These are phyloP conservation scores for Acanthurus lineatus DNA, from an alignment of 2,797 vertebrate species.

Conservation along the genomic window DNA sequence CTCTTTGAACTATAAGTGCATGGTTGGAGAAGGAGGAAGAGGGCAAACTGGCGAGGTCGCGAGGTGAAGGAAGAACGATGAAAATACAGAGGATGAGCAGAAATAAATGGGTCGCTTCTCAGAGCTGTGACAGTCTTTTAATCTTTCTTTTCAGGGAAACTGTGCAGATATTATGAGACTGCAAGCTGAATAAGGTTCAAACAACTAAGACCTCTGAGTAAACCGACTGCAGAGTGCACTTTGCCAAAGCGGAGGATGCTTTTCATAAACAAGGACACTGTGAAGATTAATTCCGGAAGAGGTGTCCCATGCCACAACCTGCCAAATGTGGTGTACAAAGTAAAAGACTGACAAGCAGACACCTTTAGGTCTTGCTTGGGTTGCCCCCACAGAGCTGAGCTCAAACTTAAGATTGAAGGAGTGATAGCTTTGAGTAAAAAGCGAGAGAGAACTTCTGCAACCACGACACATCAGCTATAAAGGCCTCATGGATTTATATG, in stretches of 20 bases:
- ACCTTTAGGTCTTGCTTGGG: slow-evolving; percentile 58
- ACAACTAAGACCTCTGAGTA: slow-evolving; percentile 30
- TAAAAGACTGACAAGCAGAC: slow-evolving; percentile 68
- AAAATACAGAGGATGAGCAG: slow-evolving; percentile 15
- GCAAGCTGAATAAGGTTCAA: slow-evolving; percentile 48
- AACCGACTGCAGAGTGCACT: slow-evolving; percentile 30
- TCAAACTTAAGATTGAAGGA: slow-evolving; percentile 60
- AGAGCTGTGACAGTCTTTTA: slow-evolving; percentile 3
- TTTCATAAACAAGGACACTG: slow-evolving; percentile 59
- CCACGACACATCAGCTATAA: slow-evolving; percentile 34
- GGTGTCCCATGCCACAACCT: slow-evolving; percentile 63
- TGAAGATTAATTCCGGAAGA: slow-evolving; percentile 63
- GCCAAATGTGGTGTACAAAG: slow-evolving; percentile 61
- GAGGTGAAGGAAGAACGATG: slow-evolving; percentile 58
- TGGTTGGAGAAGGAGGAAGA: slow-evolving; percentile 41
- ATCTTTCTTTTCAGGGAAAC: slow-evolving; percentile 26
- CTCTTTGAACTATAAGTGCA: slow-evolving; percentile 75
- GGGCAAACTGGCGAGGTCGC: slow-evolving; percentile 56
- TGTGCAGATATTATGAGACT: slow-evolving; percentile 22
- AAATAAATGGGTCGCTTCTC: slow-evolving; percentile 39
- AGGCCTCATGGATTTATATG: slow-evolving; percentile 26
- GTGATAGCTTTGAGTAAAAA: slow-evolving; percentile 42
- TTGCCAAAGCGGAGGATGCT: slow-evolving; percentile 45
- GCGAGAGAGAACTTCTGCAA: slow-evolving; percentile 27
- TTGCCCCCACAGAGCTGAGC: slow-evolving; percentile 60